Evolutionary conservation across 2,113 vertebrate species (phyloP).

Genomic region (Phainopepla nitens): DNA sequence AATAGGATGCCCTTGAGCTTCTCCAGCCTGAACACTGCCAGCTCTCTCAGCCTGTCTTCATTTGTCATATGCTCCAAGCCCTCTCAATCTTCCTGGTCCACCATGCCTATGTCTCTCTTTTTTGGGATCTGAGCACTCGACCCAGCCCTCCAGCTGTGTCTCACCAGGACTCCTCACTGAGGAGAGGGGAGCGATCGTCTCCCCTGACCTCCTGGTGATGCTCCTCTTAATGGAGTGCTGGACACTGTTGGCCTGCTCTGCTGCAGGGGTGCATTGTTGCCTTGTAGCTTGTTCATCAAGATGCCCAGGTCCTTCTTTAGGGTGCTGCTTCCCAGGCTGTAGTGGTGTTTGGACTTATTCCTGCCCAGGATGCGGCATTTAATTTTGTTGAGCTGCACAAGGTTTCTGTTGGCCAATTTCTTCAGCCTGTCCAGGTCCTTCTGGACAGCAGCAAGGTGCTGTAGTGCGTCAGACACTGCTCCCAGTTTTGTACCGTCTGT

Average conservation of each 20-base stretch:
- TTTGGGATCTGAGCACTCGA: not conserved
- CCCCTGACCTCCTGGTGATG: not conserved
- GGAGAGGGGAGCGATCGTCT: not conserved
- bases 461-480: not conserved
- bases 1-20: not conserved
- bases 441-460: not conserved
- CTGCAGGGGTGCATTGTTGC: not conserved
- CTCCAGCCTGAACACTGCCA: not conserved
- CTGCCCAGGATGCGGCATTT: not conserved
- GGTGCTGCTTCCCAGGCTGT: not conserved
- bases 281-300: not conserved
- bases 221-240: not conserved
- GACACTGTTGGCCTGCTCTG: not conserved
- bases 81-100: not conserved
- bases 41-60: not conserved
- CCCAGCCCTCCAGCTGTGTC: not conserved
- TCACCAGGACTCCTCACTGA: not conserved
- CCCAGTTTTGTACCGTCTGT: not conserved
- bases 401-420: not conserved
- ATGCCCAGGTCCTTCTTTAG: not conserved
- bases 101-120: not conserved
- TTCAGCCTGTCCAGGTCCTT: not conserved
- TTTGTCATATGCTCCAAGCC: not conserved
- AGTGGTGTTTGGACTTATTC: not conserved
- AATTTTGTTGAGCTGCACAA: not conserved